A percentile compares a stretch with the other conserved stretches of the same genome.
Evolutionary conservation across 2,888 invertebrate species (phyloP).

Genomic region (Paralinhomoeus sp.): DNA sequence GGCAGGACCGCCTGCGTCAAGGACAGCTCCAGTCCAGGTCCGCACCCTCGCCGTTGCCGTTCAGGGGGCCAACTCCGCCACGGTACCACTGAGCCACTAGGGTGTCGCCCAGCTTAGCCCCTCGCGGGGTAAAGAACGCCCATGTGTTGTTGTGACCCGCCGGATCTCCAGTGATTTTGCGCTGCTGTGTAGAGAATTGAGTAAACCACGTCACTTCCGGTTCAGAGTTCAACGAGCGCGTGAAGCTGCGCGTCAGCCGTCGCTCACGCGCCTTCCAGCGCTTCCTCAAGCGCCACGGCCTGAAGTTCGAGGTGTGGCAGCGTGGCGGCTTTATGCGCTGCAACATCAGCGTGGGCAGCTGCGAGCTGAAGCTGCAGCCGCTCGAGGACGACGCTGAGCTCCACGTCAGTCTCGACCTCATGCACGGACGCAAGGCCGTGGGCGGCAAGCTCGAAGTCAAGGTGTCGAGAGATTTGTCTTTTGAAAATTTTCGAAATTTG

Average conservation of each 20-base stretch:
- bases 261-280: slow-evolving; percentile 53
- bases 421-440: slow-evolving; percentile 7
- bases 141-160: too few species aligned
- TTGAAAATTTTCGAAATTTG: neutral
- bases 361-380: slow-evolving; percentile 58
- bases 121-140: too few species aligned
- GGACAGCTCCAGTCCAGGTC: slow-evolving; percentile 61
- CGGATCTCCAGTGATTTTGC: too few species aligned
- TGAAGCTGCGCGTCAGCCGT: slow-evolving; percentile 50
- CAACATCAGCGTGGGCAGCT: slow-evolving; percentile 60
- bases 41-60: too few species aligned
- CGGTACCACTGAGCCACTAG: too few species aligned
- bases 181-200: too few species aligned
- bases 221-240: neutral
- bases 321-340: slow-evolving; percentile 80
- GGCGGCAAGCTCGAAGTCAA: slow-evolving; percentile 3
- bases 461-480: neutral
- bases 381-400: slow-evolving; percentile 63
- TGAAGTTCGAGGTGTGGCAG: slow-evolving; percentile 54
- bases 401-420: slow-evolving; percentile 41
- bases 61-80: too few species aligned
- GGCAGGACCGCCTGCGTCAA: slow-evolving; percentile 55
- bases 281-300: slow-evolving; percentile 58
- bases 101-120: too few species aligned
- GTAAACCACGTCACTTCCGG: too few species aligned